Percentiles rank a stretch among this genome's conserved stretches.
These are phyloP conservation scores for Rhinoderma darwinii DNA, from an alignment of 2,113 vertebrate genomes.

Conservation along the genomic window DNA sequence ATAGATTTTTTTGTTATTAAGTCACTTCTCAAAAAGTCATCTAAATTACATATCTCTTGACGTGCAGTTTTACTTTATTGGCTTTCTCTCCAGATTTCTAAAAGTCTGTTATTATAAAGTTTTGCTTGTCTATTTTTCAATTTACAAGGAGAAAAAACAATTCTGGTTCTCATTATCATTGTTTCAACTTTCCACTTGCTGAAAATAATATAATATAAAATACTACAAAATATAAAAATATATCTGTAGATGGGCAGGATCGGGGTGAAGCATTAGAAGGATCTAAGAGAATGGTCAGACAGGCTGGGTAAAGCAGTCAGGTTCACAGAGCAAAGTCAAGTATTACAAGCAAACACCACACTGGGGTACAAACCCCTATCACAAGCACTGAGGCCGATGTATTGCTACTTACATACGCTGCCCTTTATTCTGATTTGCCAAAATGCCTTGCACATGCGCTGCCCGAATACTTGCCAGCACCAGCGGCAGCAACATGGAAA, in stretches of 20 bases:
- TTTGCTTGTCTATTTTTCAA: constrained; percentile 33
- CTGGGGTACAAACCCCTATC: no score
- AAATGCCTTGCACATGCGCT: no score
- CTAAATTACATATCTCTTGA: constrained; percentile 53
- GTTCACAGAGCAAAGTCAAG: no score
- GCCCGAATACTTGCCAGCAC: no score
- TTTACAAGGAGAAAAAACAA: constrained; percentile 8
- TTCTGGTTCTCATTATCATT: background rate
- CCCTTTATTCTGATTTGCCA: no score
- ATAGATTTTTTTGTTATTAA: constrained; percentile 57
- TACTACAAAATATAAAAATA: background rate
- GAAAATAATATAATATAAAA: background rate
- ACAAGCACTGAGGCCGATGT: no score
- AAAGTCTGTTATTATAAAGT: constrained; percentile 51
- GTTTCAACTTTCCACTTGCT: background rate
- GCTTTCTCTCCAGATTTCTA: constrained; percentile 49
- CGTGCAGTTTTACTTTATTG: constrained; percentile 45
- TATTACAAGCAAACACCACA: no score
- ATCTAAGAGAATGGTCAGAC: no score
- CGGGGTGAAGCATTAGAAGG: no score
- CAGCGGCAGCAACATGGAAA: no score
- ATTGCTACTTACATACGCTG: no score
- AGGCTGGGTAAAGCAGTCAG: no score
- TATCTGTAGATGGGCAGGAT: background rate
- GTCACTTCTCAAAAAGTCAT: constrained; percentile 40